These are phyloP conservation scores for Heliconius charithonia DNA, from an alignment of 2,888 invertebrate genomes.

Conservation along the genomic window DNA sequence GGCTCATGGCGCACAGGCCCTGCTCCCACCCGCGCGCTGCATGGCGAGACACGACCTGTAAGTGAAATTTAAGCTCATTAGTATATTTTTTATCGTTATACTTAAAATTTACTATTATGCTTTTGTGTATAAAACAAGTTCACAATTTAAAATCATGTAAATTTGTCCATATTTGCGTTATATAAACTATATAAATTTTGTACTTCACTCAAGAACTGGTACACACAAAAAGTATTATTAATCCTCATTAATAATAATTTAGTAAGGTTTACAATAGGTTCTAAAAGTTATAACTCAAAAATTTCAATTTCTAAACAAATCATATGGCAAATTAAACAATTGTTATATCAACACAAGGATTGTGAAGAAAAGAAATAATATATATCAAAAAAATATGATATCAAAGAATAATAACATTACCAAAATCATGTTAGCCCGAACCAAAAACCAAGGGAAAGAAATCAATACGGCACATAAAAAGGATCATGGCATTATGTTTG, in stretches of 20 bases:
- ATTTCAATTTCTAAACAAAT: background rate
- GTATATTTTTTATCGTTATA: background rate
- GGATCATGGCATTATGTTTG: constrained; percentile 67
- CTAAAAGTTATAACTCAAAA: background rate
- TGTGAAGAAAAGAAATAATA: background rate
- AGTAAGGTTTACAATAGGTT: background rate
- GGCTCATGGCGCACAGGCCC: constrained; percentile 85
- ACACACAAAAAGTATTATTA: background rate
- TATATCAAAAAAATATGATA: background rate
- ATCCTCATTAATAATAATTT: background rate
- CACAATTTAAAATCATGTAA: background rate
- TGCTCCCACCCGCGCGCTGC: constrained; percentile 84
- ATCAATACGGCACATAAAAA: constrained; percentile 79
- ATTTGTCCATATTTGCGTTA: background rate
- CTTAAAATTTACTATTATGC: background rate
- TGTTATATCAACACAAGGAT: background rate
- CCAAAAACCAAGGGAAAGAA: constrained; percentile 66
- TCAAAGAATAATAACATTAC: background rate
- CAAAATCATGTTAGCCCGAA: constrained; percentile 51
- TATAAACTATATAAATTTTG: background rate
- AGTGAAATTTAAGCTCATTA: constrained; percentile 35
- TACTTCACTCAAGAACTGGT: background rate
- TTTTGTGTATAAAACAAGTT: too few relatives aligned
- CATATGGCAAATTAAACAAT: background rate
- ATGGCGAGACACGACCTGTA: constrained; percentile 84